These are phyloP conservation scores for Philereme vetulata DNA, from an alignment of 2,888 invertebrate species.

Conservation along the genomic window DNA sequence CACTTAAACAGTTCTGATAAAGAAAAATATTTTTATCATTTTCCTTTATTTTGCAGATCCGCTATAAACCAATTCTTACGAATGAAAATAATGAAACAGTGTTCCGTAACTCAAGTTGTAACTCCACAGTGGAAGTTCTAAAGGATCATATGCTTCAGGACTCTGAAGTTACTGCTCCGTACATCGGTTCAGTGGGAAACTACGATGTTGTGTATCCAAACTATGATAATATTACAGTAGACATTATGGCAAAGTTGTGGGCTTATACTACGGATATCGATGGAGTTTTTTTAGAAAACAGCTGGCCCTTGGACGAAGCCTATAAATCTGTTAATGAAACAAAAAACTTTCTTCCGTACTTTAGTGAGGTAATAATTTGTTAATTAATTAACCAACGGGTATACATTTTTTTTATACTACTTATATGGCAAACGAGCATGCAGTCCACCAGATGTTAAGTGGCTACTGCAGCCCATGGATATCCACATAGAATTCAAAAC, in stretches of 20 bases:
- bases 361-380: conserved; percentile 67
- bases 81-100: conserved; percentile 34
- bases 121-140: conserved; percentile 45
- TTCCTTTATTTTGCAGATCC: conserved; percentile 48
- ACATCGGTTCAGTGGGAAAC: conserved; percentile 51
- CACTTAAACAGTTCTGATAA: no score
- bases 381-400: no score
- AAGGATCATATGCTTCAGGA: conserved; percentile 49
- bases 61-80: conserved; percentile 35
- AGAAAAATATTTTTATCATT: not conserved
- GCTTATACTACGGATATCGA: conserved; percentile 52
- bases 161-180: conserved; percentile 44
- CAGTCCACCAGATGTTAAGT: no score
- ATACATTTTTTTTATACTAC: no score
- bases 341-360: conserved; percentile 71
- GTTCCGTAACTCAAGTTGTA: conserved; percentile 24
- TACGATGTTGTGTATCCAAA: conserved; percentile 60
- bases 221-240: conserved; percentile 48
- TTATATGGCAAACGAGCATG: no score
- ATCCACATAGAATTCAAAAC: no score
- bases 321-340: conserved; percentile 61
- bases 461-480: no score
- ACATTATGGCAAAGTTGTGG: conserved; percentile 60
- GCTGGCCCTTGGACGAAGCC: conserved; percentile 80
- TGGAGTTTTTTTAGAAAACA: conserved; percentile 80